A percentile compares a stretch with the other conserved stretches of the same genome.
Conservation (phyloP, 2,888 invertebrate genomes). For the Ectropis crepuscularia region DNA sequence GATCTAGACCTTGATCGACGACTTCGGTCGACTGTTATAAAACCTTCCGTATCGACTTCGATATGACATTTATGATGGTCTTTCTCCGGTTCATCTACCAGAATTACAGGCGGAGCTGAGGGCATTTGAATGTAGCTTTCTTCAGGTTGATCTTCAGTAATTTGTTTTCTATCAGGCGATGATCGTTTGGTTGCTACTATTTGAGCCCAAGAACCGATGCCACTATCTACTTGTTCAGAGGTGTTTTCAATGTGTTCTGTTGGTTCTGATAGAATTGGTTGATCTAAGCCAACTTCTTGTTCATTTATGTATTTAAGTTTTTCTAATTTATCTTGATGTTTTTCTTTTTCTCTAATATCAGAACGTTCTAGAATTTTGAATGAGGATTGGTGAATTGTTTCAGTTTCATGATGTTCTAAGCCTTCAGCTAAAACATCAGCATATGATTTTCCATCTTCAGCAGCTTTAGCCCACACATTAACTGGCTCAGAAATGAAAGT, state of each 20-base stretch:
- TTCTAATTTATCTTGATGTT: constrained; percentile 34
- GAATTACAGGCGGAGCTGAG: constrained; percentile 54
- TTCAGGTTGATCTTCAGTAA: constrained; percentile 47
- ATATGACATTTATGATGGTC: constrained; percentile 57
- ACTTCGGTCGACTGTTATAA: constrained; percentile 77
- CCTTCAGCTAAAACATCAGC: constrained; percentile 87
- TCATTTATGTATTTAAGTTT: constrained; percentile 36
- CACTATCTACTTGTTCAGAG: constrained; percentile 39
- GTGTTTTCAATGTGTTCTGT: constrained; percentile 35
- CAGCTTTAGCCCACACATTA: constrained; percentile 81
- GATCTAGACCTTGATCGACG: constrained; percentile 83
- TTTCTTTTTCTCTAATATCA: constrained; percentile 42
- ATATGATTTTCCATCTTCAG: constrained; percentile 87
- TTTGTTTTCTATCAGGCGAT: constrained; percentile 63
- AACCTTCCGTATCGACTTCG: constrained; percentile 74
- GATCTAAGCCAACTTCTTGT: constrained; percentile 22
- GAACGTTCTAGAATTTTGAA: constrained; percentile 13
- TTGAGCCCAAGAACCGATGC: constrained; percentile 71
- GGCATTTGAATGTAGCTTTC: constrained; percentile 31
- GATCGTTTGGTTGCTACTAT: constrained; percentile 68
- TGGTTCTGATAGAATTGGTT: constrained; percentile 20
- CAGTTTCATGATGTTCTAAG: constrained; percentile 44
- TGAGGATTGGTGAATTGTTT: constrained; percentile 20
- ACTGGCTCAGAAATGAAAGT: constrained; percentile 41
- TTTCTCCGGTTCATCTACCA: constrained; percentile 66